Evolutionary conservation across 1,140 invertebrate genomes (phyloP), one percentile per base, ranked within the genome.

Genomic region (Samia ricini): DNA sequence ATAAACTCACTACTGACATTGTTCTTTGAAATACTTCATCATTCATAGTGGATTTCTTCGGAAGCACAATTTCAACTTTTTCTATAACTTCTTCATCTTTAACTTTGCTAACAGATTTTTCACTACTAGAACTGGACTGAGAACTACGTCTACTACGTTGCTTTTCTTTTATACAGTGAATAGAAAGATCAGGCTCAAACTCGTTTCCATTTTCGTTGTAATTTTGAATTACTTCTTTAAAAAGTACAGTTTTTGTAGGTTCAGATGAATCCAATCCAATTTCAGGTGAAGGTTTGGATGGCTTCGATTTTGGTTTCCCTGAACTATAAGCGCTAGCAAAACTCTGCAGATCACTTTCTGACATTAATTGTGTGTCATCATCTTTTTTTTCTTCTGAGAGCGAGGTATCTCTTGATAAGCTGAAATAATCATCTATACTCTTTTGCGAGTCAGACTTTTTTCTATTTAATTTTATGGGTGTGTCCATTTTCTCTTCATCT

Each of bases 321-420:
- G 91, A 93, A 83, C 92, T 92, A 65, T 91, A 88, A 0, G 93
- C 93, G 77, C 93, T 94, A 36, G 92, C 93, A 81, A 92, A 94
- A 63, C 92, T 93, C 76, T 93, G 91, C 68, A 91, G 75, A 21
- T 93, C 92, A 58, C 91, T 92, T 63, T 92, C 87, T 26, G 92
- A 92, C 63, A 91, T 65, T 1, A 71, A 63, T 71, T 85, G 83
- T 33, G 83, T 90, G 60, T 92, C 91, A 29, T 90, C 91, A 52
- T 86, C 85, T 77, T 71, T 87, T 69, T 85, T 85, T 20, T 84
- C 85, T 60, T 89, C 88, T 19, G 87, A 88, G 21, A 86, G 24
- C 1, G 89, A 87, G 55, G 83, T 82, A 58, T 91, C 89, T 61
- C 79, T 76, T 64, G 91, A 92, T n/a, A 93, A 76, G 79, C 92